phyloP scores from a whole-genome alignment of 2,113 vertebrate genomes.

The Eudyptes chrysolophus region DNA sequence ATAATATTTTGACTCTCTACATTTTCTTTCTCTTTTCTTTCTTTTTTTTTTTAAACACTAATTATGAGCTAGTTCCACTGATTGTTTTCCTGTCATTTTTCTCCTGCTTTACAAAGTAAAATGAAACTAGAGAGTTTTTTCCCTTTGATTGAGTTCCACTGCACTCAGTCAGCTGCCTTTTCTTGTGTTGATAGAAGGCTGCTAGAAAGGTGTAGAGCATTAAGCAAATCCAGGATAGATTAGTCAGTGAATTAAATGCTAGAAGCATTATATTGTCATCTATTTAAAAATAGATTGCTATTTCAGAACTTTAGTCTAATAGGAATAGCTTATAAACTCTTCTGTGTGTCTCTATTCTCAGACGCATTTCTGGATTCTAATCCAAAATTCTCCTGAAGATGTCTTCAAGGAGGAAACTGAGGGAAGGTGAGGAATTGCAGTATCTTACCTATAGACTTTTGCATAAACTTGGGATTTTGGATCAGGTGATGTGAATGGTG shows the following conservation, averaged over 20 bases:
- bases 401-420: neutral
- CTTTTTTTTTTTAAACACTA: neutral
- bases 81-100: neutral
- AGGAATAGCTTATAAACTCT: neutral
- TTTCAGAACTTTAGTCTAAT: neutral
- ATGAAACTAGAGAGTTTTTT: neutral
- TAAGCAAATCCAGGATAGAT: slow-evolving; percentile 32
- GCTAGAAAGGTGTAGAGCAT: neutral
- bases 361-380: neutral
- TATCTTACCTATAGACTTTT: neutral
- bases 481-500: neutral
- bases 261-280: neutral
- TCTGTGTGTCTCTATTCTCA: neutral
- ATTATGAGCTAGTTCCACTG: neutral
- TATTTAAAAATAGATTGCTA: slow-evolving; percentile 26
- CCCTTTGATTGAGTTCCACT: neutral
- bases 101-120: neutral
- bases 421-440: neutral
- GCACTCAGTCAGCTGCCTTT: neutral
- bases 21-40: neutral
- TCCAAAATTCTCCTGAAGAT: neutral
- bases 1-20: neutral
- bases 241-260: slow-evolving; percentile 18
- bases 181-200: neutral
- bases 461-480: neutral